Base-by-base conservation (phyloP, 2,888 invertebrate genomes). In the Agrochola macilenta region DNA sequence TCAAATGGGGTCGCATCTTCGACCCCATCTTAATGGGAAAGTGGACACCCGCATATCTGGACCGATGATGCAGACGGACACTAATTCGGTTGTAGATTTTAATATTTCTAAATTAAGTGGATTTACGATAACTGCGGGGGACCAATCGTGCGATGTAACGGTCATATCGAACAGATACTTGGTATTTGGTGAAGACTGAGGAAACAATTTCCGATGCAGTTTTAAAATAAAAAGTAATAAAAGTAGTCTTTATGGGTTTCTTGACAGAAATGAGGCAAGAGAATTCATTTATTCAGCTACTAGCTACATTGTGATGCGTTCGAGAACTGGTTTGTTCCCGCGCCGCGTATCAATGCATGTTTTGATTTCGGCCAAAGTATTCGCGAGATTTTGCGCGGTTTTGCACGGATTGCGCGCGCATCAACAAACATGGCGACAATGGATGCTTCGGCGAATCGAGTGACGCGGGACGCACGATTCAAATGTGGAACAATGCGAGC, bases 351-450 rank as follows among this genome's bases (percentile, higher is more conserved):
- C 90, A 91, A 91, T 91, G 89, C 87, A 89, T 96, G 95, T 96
- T 96, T 94, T 94, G 94, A 92, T 91, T 91, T 90, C 84, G 90
- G 84, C 88, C 91, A 93, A 89, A 90, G 89, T 92, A 90, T 95
- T 95, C 92, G 93, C 94, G 93, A 95, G 95, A 95, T 95, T 95
- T 94, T 89, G 92, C 92, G 89, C 91, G 93, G 92, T 93, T 94
- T 93, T 92, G 93, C 89, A 86, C 87, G 90, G 90, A 92, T 91
- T 88, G 90, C 90, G 88, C 89, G 91, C 90, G 87, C 90, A 91
- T 93, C 95, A 96, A 96, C 96, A 96, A 96, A 95, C 95, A 95
- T 78, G 81, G 91, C 94, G 93, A 96, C 96, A 96, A 96, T 96
- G 95, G 96, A 91, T 89, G 92, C 92, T 96, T 95, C 95, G 92